Evolutionary conservation across 2,797 vertebrate genomes (phyloP).

Genomic region (Cuculus canorus): DNA sequence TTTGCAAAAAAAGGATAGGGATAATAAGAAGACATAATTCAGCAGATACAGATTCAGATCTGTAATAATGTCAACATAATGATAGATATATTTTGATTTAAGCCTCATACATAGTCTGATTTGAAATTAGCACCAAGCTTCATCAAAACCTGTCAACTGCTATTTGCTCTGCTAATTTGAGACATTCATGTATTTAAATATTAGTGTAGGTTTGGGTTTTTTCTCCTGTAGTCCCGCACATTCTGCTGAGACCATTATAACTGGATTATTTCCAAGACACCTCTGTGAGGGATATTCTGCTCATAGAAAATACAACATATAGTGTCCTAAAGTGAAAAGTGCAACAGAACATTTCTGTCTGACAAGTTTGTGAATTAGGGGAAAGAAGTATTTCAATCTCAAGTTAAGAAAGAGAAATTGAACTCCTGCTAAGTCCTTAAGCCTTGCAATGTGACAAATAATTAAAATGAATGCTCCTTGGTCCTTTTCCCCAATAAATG

Average conservation of each 20-base stretch:
- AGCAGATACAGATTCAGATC: slow-evolving; percentile 4
- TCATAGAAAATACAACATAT: not conserved
- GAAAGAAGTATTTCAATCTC: not conserved
- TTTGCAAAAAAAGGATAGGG: not conserved
- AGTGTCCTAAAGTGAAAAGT: not conserved
- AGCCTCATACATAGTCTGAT: slow-evolving; percentile 15
- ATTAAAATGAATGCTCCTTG: not conserved
- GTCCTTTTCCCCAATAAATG: not conserved
- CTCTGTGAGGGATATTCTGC: slow-evolving; percentile 1
- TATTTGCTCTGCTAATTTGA: slow-evolving; percentile 55
- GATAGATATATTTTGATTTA: slow-evolving; percentile 35
- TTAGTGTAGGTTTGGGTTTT: not conserved
- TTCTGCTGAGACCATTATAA: slow-evolving; percentile 26
- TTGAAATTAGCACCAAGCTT: slow-evolving; percentile 12
- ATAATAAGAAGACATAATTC: not conserved
- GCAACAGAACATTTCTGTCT: not conserved
- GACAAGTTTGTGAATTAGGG: not conserved
- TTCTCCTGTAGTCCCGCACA: slow-evolving; percentile 17
- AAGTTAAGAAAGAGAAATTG: not conserved
- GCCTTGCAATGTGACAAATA: not conserved
- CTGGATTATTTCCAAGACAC: slow-evolving; percentile 47
- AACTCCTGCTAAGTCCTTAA: not conserved
- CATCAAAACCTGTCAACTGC: slow-evolving; percentile 51
- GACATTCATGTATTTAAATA: slow-evolving; percentile 15
- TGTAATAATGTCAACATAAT: slow-evolving; percentile 22